These are phyloP conservation scores for Lipophrys pholis DNA, from an alignment of 2,113 vertebrate genomes.

Conservation along the genomic window DNA sequence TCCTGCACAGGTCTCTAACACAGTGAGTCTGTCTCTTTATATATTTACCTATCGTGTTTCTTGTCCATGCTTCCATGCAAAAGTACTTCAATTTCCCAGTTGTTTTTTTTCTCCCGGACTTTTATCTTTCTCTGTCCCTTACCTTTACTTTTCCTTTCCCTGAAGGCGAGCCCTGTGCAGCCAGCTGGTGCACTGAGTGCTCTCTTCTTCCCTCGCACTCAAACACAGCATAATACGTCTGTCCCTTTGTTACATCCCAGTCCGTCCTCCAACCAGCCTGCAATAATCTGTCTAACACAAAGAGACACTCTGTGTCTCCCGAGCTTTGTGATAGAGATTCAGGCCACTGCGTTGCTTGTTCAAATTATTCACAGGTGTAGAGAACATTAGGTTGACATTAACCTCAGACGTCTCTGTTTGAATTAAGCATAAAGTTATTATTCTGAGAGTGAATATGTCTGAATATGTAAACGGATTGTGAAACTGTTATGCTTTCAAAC, in stretches of 20 bases:
- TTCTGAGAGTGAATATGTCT: background rate
- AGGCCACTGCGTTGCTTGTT: slow-evolving; percentile 43
- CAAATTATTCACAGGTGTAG: slow-evolving; percentile 36
- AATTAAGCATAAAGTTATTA: slow-evolving; percentile 2
- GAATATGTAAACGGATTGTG: background rate
- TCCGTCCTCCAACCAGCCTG: slow-evolving; percentile 51
- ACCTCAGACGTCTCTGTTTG: slow-evolving; percentile 28
- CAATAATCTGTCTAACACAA: slow-evolving; percentile 60
- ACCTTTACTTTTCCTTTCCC: slow-evolving; percentile 19
- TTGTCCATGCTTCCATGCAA: background rate
- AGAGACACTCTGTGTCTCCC: slow-evolving; percentile 48
- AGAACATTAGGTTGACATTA: slow-evolving; percentile 31
- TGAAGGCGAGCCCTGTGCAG: slow-evolving; percentile 15
- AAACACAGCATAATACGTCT: slow-evolving; percentile 28
- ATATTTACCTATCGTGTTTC: background rate
- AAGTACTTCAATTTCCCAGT: background rate
- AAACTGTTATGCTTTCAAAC: background rate
- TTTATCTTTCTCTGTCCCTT: slow-evolving; percentile 9
- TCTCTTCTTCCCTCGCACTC: slow-evolving; percentile 20
- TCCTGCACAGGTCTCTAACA: background rate
- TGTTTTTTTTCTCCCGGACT: background rate
- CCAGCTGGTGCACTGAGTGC: slow-evolving; percentile 16
- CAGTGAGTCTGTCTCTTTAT: background rate
- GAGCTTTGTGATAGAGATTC: slow-evolving; percentile 40
- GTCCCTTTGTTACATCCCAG: slow-evolving; percentile 44